Percentiles rank a stretch among this genome's conserved stretches.
phyloP scores from a whole-genome alignment of 2,888 invertebrate genomes.

The Drosophila peninsularis region DNA sequence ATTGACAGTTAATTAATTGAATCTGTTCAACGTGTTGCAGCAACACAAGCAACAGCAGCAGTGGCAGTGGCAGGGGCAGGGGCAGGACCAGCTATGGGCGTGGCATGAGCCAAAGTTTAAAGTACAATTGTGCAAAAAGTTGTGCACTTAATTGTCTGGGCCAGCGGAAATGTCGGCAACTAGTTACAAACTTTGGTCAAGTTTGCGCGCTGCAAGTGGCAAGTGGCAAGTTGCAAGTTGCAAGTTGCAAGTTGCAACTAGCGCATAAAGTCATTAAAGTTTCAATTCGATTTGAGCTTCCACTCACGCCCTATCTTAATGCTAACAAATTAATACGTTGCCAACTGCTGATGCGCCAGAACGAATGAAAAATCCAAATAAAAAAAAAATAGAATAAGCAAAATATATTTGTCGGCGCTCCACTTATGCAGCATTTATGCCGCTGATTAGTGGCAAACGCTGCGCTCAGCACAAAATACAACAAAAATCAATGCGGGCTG shows the following conservation, averaged over 20 bases:
- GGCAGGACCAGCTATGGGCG: conserved; percentile 18
- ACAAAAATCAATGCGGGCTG: conserved; percentile 19
- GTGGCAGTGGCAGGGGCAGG: conserved; percentile 11
- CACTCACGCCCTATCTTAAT: conserved; percentile 14
- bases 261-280: conserved; percentile 79
- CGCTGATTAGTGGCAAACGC: conserved; percentile 45
- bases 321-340: conserved; percentile 61
- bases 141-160: conserved; percentile 55
- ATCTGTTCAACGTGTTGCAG: conserved; percentile 67
- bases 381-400: neutral
- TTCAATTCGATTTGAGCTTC: conserved; percentile 60
- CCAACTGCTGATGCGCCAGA: conserved; percentile 6
- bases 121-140: conserved; percentile 60
- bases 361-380: neutral
- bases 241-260: conserved; percentile 50
- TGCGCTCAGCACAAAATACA: conserved; percentile 25
- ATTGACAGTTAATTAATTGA: conserved; percentile 77
- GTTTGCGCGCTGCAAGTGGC: conserved; percentile 26
- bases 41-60: conserved; percentile 28
- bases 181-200: conserved; percentile 58
- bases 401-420: conserved; percentile 1
- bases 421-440: conserved; percentile 30
- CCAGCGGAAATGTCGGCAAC: conserved; percentile 51
- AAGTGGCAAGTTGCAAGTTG: conserved; percentile 31
- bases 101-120: conserved; percentile 47